A percentile compares a stretch with the other conserved stretches of the same genome.
phyloP scores from a whole-genome alignment of 35 echinoderm and acorn worm genomes.

The Heliocidaris erythrogramma region DNA sequence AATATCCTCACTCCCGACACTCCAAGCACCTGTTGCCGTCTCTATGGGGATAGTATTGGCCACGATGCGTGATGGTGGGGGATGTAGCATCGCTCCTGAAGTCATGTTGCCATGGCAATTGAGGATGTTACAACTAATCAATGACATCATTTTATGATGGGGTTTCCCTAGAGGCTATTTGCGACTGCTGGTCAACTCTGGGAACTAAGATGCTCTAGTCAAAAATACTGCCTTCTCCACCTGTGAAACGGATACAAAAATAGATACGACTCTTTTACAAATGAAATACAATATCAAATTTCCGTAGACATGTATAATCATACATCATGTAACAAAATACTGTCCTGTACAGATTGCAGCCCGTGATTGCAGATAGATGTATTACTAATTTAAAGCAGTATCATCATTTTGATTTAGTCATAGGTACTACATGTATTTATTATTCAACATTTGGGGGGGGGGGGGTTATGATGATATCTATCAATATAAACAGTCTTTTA shows the following conservation, averaged over 20 bases:
- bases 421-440: no score
- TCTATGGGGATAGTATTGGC: background rate
- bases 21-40: background rate
- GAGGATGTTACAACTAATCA: background rate
- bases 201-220: background rate
- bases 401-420: no score
- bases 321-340: no score
- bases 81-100: background rate
- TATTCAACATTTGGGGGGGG: no score
- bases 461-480: no score
- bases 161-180: background rate
- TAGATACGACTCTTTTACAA: background rate
- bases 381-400: no score
- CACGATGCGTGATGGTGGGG: background rate
- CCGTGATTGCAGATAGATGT: no score
- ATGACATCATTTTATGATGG: background rate
- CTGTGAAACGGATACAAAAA: background rate
- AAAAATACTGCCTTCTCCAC: constrained; percentile 34
- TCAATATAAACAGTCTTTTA: no score
- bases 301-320: no score
- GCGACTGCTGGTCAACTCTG: background rate
- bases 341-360: no score
- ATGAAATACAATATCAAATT: no score
- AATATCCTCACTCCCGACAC: background rate
- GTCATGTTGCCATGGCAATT: background rate